These are phyloP conservation scores for Orbicella faveolata DNA, from an alignment of 64 coral and sea anemone species.

Conservation along the genomic window DNA sequence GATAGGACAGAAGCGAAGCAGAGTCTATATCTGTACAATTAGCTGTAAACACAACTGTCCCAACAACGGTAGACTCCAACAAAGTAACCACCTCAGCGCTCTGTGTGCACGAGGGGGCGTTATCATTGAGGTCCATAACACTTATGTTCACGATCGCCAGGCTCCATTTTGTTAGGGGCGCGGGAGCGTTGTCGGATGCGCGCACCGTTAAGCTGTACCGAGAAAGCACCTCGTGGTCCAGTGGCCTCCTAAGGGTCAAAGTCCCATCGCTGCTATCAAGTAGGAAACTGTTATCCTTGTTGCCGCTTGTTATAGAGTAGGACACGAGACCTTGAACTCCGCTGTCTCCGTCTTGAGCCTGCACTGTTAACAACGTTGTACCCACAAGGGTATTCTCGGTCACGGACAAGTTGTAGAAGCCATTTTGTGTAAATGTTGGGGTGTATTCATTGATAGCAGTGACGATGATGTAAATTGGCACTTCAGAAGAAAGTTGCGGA, in stretches of 20 bases:
- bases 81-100: slow-evolving; percentile 18
- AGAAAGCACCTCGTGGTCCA: slow-evolving; percentile 12
- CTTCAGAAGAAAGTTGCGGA: slow-evolving; percentile 33
- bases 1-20: slow-evolving; percentile 23
- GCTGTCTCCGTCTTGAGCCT: slow-evolving; percentile 56
- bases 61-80: slow-evolving; percentile 47
- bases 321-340: slow-evolving; percentile 40
- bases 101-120: slow-evolving; percentile 20
- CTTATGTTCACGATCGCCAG: slow-evolving; percentile 38
- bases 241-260: slow-evolving; percentile 19
- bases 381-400: slow-evolving; percentile 41
- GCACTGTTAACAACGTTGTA: slow-evolving; percentile 25
- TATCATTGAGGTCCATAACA: slow-evolving; percentile 52
- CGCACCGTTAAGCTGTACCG: slow-evolving; percentile 35
- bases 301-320: slow-evolving; percentile 38
- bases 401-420: slow-evolving; percentile 42
- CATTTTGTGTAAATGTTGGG: slow-evolving; percentile 43
- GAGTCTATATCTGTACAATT: slow-evolving; percentile 57
- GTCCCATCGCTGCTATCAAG: slow-evolving; percentile 19
- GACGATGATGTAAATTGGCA: slow-evolving; percentile 9
- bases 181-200: slow-evolving; percentile 30
- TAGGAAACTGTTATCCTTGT: slow-evolving; percentile 13
- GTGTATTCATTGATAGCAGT: slow-evolving; percentile 53
- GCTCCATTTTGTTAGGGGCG: slow-evolving; percentile 42
- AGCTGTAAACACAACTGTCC: slow-evolving; percentile 30